phyloP scores from a whole-genome alignment of 2,888 invertebrate species.

The Ormyrus nitidulus region DNA sequence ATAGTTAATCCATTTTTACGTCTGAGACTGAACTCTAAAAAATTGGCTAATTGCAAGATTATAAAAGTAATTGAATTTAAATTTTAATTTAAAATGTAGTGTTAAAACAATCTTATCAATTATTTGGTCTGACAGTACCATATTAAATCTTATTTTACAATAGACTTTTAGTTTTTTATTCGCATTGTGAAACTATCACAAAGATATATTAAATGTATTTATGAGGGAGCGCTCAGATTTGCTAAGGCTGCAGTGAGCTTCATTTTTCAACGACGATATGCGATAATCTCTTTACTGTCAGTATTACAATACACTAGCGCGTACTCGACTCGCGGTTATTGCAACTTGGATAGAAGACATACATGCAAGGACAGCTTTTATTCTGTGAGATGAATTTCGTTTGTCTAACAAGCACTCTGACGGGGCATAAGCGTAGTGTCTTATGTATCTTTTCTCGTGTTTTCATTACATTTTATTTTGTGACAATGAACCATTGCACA shows the following conservation, averaged over 20 bases:
- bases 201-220: background rate
- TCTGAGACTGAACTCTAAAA: background rate
- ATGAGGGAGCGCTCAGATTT: slow-evolving; percentile 24
- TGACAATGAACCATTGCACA: too few species aligned
- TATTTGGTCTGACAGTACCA: background rate
- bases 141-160: background rate
- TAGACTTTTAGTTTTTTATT: background rate
- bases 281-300: slow-evolving; percentile 74
- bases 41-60: slow-evolving; percentile 1
- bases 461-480: too few species aligned
- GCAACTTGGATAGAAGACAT: slow-evolving; percentile 17
- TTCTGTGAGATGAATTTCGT: background rate
- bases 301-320: slow-evolving; percentile 73
- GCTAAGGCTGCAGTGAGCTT: slow-evolving; percentile 60
- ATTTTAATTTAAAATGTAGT: too few species aligned
- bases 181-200: slow-evolving; percentile 10
- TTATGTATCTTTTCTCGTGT: too few species aligned
- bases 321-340: slow-evolving; percentile 65
- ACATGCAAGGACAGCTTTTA: background rate
- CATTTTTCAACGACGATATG: slow-evolving; percentile 65
- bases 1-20: background rate
- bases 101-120: background rate
- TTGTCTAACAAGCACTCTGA: too few species aligned
- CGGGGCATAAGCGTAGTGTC: too few species aligned
- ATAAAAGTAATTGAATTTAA: background rate